phyloP scores from a whole-genome alignment of 2,888 invertebrate species.

The Azorinus chamasolen region DNA sequence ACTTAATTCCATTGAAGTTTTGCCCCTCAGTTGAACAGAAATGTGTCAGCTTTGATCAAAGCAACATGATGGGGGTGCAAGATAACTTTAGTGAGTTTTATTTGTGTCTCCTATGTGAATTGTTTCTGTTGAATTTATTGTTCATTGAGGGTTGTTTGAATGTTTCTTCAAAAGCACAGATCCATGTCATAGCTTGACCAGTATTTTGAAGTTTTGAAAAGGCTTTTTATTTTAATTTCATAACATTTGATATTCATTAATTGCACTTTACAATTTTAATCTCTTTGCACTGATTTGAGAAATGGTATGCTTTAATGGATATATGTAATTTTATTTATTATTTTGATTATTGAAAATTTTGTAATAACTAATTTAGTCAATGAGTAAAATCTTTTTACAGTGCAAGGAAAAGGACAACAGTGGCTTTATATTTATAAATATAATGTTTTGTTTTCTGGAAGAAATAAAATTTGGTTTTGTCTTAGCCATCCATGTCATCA shows the following conservation, averaged over 20 bases:
- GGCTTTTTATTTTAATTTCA: background rate
- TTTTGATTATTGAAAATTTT: too few relatives aligned
- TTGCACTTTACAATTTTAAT: background rate
- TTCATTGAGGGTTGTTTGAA: too few relatives aligned
- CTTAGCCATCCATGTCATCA: too few relatives aligned
- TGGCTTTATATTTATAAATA: background rate
- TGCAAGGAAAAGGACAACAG: conserved; percentile 25
- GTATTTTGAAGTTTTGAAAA: too few relatives aligned
- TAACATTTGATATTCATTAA: background rate
- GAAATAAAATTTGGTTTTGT: too few relatives aligned
- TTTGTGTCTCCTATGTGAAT: background rate
- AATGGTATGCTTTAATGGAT: conserved; percentile 11
- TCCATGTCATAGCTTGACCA: background rate
- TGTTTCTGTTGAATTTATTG: conserved; percentile 7
- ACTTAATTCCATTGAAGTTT: too few relatives aligned
- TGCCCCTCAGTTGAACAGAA: too few relatives aligned
- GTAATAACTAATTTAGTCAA: background rate
- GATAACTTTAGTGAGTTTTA: too few relatives aligned
- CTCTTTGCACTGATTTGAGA: conserved; percentile 50
- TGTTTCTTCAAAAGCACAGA: background rate
- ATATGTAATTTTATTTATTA: too few relatives aligned
- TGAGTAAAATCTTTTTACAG: conserved; percentile 34
- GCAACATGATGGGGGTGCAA: too few relatives aligned
- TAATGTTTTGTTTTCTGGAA: too few relatives aligned
- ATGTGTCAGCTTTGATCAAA: too few relatives aligned